These are phyloP conservation scores for Oikopleura vanhoeffeni DNA, from an alignment of 23 tunicate genomes.

Conservation along the genomic window DNA sequence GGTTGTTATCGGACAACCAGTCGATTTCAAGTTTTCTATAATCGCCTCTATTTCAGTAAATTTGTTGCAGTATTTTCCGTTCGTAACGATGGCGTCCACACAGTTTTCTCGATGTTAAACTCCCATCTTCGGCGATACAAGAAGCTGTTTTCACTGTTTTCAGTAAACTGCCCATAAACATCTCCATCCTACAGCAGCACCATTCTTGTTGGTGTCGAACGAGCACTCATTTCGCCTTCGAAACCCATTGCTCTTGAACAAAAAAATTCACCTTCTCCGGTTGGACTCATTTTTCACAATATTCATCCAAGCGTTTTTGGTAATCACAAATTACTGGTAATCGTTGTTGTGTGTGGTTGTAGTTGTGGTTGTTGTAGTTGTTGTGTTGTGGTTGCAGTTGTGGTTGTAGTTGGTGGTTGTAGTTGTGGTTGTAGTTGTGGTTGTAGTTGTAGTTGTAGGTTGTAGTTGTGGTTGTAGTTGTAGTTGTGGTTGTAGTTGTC, in stretches of 20 bases:
- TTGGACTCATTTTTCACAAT: conserved; percentile 3
- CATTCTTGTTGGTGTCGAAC: not conserved
- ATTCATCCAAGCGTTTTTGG: not conserved
- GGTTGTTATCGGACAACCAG: not conserved
- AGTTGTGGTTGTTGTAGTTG: not conserved
- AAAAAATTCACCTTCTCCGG: not conserved
- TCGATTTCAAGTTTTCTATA: not conserved
- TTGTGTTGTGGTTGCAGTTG: not conserved
- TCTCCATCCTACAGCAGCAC: not conserved
- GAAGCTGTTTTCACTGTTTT: not conserved
- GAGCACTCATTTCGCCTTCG: conserved; percentile 1
- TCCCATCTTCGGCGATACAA: not conserved
- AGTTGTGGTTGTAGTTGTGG: not conserved
- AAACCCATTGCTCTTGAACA: not conserved
- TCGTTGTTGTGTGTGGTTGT: not conserved
- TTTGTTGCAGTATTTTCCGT: not conserved
- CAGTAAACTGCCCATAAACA: not conserved
- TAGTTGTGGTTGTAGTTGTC: not conserved
- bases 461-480: not conserved
- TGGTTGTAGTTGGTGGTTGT: not conserved
- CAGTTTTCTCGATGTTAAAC: not conserved
- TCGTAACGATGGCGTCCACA: not conserved
- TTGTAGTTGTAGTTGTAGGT: not conserved
- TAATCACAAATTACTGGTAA: not conserved
- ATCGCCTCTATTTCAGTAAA: not conserved